Conservation (phyloP, 2,797 vertebrate species). For the Decapterus maruadsi region DNA sequence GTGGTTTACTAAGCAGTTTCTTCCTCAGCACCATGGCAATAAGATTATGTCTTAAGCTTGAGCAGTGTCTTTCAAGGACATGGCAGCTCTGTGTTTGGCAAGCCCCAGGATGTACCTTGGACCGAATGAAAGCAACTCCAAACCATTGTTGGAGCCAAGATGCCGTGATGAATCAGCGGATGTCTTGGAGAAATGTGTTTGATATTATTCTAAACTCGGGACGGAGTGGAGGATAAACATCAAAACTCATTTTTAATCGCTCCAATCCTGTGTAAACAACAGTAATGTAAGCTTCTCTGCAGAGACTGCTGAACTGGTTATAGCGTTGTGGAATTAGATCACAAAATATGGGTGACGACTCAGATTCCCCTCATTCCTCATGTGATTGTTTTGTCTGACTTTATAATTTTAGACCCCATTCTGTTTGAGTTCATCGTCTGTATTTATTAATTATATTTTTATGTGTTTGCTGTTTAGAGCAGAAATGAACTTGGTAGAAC, state of each 20-base stretch:
- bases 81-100: slow-evolving; percentile 41
- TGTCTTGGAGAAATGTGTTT: slow-evolving; percentile 15
- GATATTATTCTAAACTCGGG: slow-evolving; percentile 2
- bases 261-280: neutral
- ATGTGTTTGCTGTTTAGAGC: too few relatives aligned
- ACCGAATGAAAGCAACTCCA: slow-evolving; percentile 34
- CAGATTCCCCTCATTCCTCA: too few relatives aligned
- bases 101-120: slow-evolving; percentile 30
- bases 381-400: too few relatives aligned
- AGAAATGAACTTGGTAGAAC: too few relatives aligned
- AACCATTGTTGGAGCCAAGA: slow-evolving; percentile 28
- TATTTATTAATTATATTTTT: too few relatives aligned
- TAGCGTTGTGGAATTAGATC: too few relatives aligned
- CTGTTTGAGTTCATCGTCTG: too few relatives aligned
- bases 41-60: slow-evolving; percentile 53
- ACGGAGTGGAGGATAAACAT: neutral
- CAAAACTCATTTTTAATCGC: neutral
- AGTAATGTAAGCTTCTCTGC: neutral
- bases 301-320: too few relatives aligned
- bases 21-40: slow-evolving; percentile 59
- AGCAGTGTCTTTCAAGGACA: slow-evolving; percentile 63
- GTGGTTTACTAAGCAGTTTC: slow-evolving; percentile 28
- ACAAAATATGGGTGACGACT: too few relatives aligned
- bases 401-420: too few relatives aligned
- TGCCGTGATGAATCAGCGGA: slow-evolving; percentile 30